Evolutionary conservation across 2,113 vertebrate species (phyloP), one percentile per base, ranked within the genome.

Genomic region (Silurus meridionalis): DNA sequence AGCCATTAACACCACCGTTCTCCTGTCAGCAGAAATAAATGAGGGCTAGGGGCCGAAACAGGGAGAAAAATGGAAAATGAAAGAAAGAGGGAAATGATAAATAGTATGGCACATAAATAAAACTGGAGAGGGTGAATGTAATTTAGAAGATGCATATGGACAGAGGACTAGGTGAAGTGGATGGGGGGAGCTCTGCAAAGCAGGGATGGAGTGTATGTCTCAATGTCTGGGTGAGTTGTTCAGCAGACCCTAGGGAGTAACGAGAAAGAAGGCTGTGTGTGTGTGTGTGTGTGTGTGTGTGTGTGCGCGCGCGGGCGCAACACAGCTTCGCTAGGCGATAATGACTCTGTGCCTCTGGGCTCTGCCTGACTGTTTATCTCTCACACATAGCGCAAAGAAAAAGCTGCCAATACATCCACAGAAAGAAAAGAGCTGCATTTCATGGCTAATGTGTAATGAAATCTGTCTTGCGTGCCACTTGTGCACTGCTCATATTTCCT

Each of bases 311-410:
- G 28, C 28, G 28, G 1, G 28, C 28, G 78, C 53, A 86, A 53
- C 83, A 84, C 84, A 91, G 92, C 92, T 93, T 88, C 91, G 90
- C 92, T 91, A 91, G 90, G 90, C 89, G 83, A 91, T 95, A 94
- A 95, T 95, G 94, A 95, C 79, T 88, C 93, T 92, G 87, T 92
- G 92, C 92, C 92, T 93, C 91, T 92, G 91, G 93, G 92, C 92
- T 92, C 92, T 90, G 88, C 91, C 93, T 93, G 93, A 91, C 91
- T 93, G 93, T 95, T 94, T 94, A 94, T 94, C 92, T 94, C 92
- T 48, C 90, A 91, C 87, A 90, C 93, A 93, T 92, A 93, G 92
- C 88, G 86, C 88, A 50, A 90, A 91, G 92, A 90, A 94, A 93
- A 95, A 94, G 94, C 93, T 93, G 93, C 91, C 84, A 89, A 93